Conservation (phyloP, 2,797 vertebrate species). For the Okamejei kenojei region DNA sequence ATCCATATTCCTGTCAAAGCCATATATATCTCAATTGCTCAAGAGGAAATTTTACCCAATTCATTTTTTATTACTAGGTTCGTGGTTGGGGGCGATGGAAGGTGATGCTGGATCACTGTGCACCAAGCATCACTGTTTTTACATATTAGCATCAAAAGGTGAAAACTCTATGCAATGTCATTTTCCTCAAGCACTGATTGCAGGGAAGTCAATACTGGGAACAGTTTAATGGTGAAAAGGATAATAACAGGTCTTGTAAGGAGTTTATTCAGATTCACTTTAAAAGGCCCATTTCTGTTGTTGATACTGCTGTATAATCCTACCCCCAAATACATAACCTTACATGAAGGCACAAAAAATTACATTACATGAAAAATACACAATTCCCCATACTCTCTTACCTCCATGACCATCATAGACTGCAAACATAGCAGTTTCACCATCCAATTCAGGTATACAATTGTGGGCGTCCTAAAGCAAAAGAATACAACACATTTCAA, state of each 20-base stretch:
- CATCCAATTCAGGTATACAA: slow-evolving; percentile 87
- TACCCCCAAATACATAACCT: background rate
- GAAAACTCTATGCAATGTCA: background rate
- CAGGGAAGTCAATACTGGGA: background rate
- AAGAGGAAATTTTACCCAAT: background rate
- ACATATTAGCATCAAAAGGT: background rate
- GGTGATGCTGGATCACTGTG: background rate
- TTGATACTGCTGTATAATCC: background rate
- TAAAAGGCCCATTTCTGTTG: background rate
- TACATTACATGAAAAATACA: background rate
- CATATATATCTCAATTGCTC: background rate
- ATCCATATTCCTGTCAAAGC: background rate
- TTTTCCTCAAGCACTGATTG: background rate
- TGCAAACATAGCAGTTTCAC: slow-evolving; percentile 91
- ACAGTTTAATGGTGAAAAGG: background rate
- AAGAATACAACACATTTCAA: slow-evolving; percentile 38
- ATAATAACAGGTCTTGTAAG: background rate
- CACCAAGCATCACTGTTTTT: background rate
- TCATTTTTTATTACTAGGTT: background rate
- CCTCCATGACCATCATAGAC: slow-evolving; percentile 98
- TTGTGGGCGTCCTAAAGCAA: slow-evolving; percentile 86
- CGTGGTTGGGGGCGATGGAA: background rate
- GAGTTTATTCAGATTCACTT: background rate
- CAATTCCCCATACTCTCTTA: slow-evolving; percentile 48
- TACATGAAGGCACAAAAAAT: background rate